phyloP scores from a whole-genome alignment of 2,888 invertebrate genomes.

The Sminthurinus aureus region DNA sequence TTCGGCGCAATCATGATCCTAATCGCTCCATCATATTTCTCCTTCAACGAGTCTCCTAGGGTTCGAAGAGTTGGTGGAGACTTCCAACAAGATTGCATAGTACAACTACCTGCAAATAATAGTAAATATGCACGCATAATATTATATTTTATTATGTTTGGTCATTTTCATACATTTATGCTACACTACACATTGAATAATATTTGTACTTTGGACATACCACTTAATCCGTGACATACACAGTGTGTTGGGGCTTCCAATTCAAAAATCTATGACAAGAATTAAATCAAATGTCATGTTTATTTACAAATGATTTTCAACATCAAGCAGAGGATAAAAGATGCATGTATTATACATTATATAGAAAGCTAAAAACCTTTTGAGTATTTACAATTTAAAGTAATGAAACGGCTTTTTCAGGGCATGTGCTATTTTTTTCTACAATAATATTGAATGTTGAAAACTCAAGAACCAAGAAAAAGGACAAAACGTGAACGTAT shows the following conservation, averaged over 20 bases:
- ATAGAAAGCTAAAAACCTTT: neutral
- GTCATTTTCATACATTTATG: too few relatives aligned
- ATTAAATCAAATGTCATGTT: slow-evolving; percentile 31
- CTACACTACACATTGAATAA: too few relatives aligned
- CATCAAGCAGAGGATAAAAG: neutral
- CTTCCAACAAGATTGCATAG: slow-evolving; percentile 87
- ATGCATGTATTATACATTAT: neutral
- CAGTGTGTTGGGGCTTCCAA: slow-evolving; percentile 74
- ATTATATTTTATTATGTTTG: too few relatives aligned
- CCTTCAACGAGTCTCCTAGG: slow-evolving; percentile 80
- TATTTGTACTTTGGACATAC: slow-evolving; percentile 61
- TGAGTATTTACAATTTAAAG: too few relatives aligned
- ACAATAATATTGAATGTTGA: neutral
- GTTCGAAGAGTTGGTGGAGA: slow-evolving; percentile 87
- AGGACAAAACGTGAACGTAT: too few relatives aligned
- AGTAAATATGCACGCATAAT: too few relatives aligned
- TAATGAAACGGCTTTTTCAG: neutral
- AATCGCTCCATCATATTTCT: slow-evolving; percentile 86
- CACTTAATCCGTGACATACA: slow-evolving; percentile 92
- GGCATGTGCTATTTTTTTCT: neutral
- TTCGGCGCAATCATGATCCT: slow-evolving; percentile 91
- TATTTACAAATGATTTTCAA: neutral
- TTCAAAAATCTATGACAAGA: slow-evolving; percentile 66
- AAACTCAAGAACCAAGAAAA: too few relatives aligned
- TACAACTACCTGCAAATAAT: slow-evolving; percentile 69